Evolutionary conservation across 2,888 invertebrate genomes (phyloP), one percentile per base, ranked within the genome.

Genomic region (Zeuzera pyrina): DNA sequence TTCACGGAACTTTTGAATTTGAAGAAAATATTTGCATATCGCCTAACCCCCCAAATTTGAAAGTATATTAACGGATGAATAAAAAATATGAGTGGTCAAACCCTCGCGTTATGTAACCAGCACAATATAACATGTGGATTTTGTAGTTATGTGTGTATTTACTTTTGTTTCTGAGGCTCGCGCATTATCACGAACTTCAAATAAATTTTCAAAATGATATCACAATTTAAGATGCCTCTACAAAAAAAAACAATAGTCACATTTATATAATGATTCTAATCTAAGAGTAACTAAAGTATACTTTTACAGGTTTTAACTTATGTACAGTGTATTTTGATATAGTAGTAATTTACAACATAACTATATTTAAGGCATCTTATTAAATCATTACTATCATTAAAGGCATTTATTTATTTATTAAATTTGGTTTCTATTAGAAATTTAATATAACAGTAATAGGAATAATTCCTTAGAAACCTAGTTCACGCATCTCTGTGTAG

Each of bases 361-460:
- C 72, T 59, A 28, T 14, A 12, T 12, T 25, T 74, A 77, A 78
- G 77, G 79, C 77, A 79, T 74, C 78, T 78, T 74, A 79, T 71
- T 74, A 70, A 76, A 76, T n/a, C n/a, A n/a, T n/a, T n/a, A n/a
- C n/a, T n/a, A n/a, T n/a, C 70, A 81, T 63, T 71, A 72, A 72
- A 76, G 74, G 73, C 78, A 73, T 76, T 77, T 76, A 73, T 79
- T 77, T 81, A 81, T 72, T 79, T 78, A 79, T 81, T 79, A 77
- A 79, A 78, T 83, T 83, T 83, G 81, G 83, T 79, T 73, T 79
- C 74, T 71, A 74, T 76, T 78, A 78, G 64, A 77, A 72, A 70
- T 68, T 74, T 81, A 83, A 70, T 78, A 77, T 74, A 81, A 76
- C 71, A 64, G 72, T n/a, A n/a, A n/a, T n/a, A n/a, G n/a, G n/a